Conservation (phyloP, 2,113 vertebrate species). For the Solenodon paradoxus region DNA sequence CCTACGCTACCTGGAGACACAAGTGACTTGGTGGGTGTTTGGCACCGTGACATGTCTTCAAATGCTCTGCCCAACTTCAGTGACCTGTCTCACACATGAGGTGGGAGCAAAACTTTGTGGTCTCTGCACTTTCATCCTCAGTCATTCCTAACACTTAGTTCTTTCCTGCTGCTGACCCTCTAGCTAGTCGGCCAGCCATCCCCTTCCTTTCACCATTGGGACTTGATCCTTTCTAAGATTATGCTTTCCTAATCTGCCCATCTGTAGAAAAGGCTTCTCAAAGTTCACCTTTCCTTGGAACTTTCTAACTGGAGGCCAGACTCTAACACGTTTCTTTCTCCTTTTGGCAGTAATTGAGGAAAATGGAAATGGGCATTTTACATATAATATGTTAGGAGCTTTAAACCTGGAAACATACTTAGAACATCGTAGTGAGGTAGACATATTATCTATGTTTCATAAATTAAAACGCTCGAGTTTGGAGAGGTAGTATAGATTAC, state of each 20-base stretch:
- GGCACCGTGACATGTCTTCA: neutral
- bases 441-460: neutral
- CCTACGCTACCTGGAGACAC: neutral
- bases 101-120: neutral
- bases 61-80: neutral
- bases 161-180: neutral
- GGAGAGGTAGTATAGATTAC: neutral
- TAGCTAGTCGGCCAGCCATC: neutral
- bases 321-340: neutral
- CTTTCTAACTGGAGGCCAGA: neutral
- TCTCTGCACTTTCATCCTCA: neutral
- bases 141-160: neutral
- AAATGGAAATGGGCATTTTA: neutral
- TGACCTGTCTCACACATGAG: neutral
- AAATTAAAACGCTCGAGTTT: neutral
- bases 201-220: neutral
- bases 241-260: neutral
- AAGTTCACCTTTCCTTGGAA: neutral
- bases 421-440: neutral
- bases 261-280: neutral
- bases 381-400: neutral
- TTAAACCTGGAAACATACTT: neutral
- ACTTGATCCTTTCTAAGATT: neutral
- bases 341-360: neutral
- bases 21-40: neutral